A percentile compares a stretch with the other conserved stretches of the same genome.
Conservation (phyloP, 2,888 invertebrate species). For the Agrotis puta region DNA sequence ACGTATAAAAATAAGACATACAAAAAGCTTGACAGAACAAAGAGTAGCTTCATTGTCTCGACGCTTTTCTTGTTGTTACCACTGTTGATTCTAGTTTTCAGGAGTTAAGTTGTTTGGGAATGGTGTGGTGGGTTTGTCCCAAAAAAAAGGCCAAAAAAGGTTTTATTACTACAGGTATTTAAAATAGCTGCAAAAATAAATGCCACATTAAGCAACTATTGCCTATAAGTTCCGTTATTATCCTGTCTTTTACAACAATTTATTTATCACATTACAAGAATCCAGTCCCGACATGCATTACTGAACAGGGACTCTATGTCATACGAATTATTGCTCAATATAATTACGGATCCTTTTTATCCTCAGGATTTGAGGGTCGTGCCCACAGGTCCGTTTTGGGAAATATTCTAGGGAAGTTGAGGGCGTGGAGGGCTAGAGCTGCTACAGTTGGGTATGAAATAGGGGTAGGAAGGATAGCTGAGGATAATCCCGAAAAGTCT, state of each 20-base stretch:
- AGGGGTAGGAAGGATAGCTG: slow-evolving; percentile 77
- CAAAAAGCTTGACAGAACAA: background rate
- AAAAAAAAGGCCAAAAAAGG: no score
- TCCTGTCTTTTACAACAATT: slow-evolving; percentile 30
- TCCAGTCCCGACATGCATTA: slow-evolving; percentile 23
- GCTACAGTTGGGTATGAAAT: slow-evolving; percentile 79
- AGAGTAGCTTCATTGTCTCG: no score
- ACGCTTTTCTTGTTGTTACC: no score
- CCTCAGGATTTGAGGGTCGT: slow-evolving; percentile 77
- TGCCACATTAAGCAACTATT: slow-evolving; percentile 12
- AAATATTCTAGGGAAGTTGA: slow-evolving; percentile 84
- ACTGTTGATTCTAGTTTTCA: no score
- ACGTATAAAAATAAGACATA: background rate
- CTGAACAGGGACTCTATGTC: slow-evolving; percentile 35
- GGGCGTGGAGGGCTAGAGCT: slow-evolving; percentile 81
- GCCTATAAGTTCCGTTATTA: slow-evolving; percentile 1
- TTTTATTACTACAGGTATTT: no score
- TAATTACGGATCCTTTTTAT: slow-evolving; percentile 78
- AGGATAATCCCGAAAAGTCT: slow-evolving; percentile 61
- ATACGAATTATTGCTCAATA: slow-evolving; percentile 51
- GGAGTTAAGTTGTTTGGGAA: no score
- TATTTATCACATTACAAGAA: slow-evolving; percentile 10
- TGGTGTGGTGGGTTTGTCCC: no score
- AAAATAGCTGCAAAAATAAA: slow-evolving; percentile 3
- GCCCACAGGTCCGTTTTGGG: slow-evolving; percentile 87